Evolutionary conservation across 2,888 invertebrate species (phyloP).

Genomic region (Clostera curtula): DNA sequence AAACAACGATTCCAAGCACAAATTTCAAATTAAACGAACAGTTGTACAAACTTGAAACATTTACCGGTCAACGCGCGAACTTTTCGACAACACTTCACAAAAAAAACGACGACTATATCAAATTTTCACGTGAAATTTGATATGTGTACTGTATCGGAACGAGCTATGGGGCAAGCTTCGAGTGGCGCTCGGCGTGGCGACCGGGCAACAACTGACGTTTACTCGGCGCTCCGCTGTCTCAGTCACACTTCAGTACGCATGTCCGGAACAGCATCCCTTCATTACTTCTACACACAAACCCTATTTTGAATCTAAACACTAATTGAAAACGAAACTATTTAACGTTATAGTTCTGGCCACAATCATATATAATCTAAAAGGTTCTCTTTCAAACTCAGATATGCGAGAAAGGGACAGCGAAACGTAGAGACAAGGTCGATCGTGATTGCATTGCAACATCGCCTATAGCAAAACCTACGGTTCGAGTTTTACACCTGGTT

Average conservation of each 20-base stretch:
- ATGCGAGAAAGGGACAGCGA: slow-evolving; percentile 35
- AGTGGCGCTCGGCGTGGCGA: slow-evolving; percentile 48
- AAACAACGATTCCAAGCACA: slow-evolving; percentile 35
- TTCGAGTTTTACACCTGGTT: slow-evolving; percentile 52
- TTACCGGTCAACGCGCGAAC: slow-evolving; percentile 28
- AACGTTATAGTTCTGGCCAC: slow-evolving; percentile 18
- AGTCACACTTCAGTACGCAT: slow-evolving; percentile 66
- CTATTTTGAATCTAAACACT: slow-evolving; percentile 24
- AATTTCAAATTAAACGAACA: slow-evolving; percentile 35
- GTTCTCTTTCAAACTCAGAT: slow-evolving; percentile 5
- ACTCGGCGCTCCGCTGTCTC: slow-evolving; percentile 42
- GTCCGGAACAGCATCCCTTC: slow-evolving; percentile 60
- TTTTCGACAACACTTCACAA: slow-evolving; percentile 56
- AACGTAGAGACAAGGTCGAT: slow-evolving; percentile 46
- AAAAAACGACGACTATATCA: slow-evolving; percentile 68
- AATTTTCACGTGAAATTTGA: slow-evolving; percentile 72
- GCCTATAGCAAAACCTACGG: slow-evolving; percentile 41
- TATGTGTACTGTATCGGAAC: slow-evolving; percentile 59
- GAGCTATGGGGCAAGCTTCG: slow-evolving; percentile 22
- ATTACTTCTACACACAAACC: slow-evolving; percentile 40
- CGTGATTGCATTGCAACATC: slow-evolving; percentile 48
- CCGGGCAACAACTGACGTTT: slow-evolving; percentile 59
- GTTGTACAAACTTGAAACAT: slow-evolving; percentile 49
- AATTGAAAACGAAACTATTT: slow-evolving; percentile 18
- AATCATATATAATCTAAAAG: slow-evolving; percentile 8